phyloP scores from a whole-genome alignment of 2,888 invertebrate genomes.

The Platycnemis pennipes region DNA sequence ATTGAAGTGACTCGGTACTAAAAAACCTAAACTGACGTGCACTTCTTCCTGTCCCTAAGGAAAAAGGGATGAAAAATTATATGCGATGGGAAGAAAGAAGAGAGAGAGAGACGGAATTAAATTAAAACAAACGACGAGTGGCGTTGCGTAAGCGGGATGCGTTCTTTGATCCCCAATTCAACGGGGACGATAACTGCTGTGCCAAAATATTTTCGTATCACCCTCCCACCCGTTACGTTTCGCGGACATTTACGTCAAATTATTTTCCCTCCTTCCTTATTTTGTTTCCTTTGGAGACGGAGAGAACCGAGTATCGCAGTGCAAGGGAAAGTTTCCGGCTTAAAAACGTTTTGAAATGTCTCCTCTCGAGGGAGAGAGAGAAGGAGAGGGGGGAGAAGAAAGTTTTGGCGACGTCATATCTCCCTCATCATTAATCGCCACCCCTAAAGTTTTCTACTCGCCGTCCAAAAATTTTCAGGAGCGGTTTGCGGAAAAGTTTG shows the following conservation, averaged over 20 bases:
- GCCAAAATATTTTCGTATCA: background rate
- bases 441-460: background rate
- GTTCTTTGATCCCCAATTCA: too few relatives aligned
- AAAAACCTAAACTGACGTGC: background rate
- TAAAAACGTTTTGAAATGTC: conserved; percentile 26
- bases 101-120: too few relatives aligned
- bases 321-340: background rate
- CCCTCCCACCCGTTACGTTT: background rate
- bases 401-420: background rate
- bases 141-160: background rate
- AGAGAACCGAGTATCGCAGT: background rate
- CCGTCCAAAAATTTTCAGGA: background rate
- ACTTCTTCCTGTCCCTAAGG: background rate
- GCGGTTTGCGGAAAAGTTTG: background rate
- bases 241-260: background rate
- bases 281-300: background rate
- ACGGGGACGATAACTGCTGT: background rate
- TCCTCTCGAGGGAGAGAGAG: background rate
- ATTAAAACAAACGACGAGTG: conserved; percentile 2
- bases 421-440: background rate
- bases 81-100: background rate
- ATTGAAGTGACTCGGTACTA: conserved; percentile 16
- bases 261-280: background rate
- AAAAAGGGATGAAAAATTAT: background rate
- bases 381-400: background rate